Evolutionary conservation across 2,113 vertebrate species (phyloP).

Genomic region (pig (Sus scrofa)): T2T-Sscrofa CM000817.6:137392001-137392500

Average conservation of each 20-base stretch:
- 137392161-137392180: accelerated
- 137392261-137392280: not conserved
- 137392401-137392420: not conserved
- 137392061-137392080: not conserved
- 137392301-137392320: not conserved
- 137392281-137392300: not conserved
- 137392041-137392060: not conserved
- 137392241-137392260: not conserved
- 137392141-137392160: accelerated
- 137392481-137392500: not conserved
- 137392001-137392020: not conserved
- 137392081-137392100: not conserved
- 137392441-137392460: no score
- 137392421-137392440: not conserved
- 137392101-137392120: not conserved
- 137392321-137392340: not conserved
- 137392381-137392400: not conserved
- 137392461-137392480: not conserved
- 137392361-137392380: not conserved
- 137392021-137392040: not conserved
- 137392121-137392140: accelerated
- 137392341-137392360: not conserved
- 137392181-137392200: not conserved
- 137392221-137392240: not conserved
- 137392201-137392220: accelerated